Conservation (phyloP, 2,888 invertebrate species). For the Lepidochitona cinerea region DNA sequence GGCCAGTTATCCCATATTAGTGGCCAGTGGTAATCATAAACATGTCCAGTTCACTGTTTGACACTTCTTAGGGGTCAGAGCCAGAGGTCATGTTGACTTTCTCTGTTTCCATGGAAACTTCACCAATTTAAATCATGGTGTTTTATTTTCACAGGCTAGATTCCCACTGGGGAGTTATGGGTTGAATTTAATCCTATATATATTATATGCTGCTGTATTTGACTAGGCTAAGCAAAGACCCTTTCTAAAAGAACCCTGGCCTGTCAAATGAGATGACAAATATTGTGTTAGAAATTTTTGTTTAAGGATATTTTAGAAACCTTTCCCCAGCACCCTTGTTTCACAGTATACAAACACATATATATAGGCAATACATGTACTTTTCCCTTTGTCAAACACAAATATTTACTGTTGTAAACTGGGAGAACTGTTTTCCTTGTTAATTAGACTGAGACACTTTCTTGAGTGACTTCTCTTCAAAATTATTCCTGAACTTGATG, state of each 20-base stretch:
- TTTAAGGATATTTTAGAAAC: not conserved
- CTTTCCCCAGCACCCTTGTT: not conserved
- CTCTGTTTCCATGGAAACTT: not conserved
- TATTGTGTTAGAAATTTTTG: not conserved
- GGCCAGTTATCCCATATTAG: not conserved
- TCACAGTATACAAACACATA: not conserved
- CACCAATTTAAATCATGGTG: not conserved
- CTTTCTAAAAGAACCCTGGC: not conserved
- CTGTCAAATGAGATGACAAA: not conserved
- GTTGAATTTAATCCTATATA: not conserved
- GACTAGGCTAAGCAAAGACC: not conserved
- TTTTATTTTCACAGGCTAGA: not conserved
- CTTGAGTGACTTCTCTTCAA: no score
- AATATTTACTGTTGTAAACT: no score
- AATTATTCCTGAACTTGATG: no score
- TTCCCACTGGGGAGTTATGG: not conserved
- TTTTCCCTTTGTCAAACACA: no score
- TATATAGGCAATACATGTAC: no score
- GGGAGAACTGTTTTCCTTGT: no score
- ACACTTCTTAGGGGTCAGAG: not conserved
- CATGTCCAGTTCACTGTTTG: not conserved
- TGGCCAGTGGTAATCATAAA: not conserved
- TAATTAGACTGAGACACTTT: no score
- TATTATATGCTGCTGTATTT: not conserved
- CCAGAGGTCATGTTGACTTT: not conserved